Evolutionary conservation across 2,113 vertebrate genomes (phyloP).

Genomic region (Eptesicus fuscus): DNA sequence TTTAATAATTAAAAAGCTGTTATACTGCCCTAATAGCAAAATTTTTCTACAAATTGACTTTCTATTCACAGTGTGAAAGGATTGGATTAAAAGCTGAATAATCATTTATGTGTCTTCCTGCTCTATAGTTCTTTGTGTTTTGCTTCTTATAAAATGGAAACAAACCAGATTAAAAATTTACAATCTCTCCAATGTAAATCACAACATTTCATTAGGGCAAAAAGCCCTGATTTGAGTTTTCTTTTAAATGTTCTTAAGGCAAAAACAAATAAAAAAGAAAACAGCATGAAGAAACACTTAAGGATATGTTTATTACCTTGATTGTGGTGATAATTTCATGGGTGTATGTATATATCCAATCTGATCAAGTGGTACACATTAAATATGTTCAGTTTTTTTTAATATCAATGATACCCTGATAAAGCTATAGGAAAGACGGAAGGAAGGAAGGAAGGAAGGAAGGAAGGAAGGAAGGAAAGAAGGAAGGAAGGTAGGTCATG

Average conservation of each 20-base stretch:
- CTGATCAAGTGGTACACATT: neutral
- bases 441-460: neutral
- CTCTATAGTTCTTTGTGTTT: neutral
- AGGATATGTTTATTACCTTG: neutral
- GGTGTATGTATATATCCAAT: neutral
- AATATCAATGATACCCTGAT: neutral
- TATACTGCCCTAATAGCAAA: slow-evolving; percentile 46
- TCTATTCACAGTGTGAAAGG: neutral
- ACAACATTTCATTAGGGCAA: neutral
- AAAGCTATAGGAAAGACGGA: neutral
- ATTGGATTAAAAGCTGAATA: neutral
- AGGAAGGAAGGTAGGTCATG: neutral
- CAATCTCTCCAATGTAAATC: neutral
- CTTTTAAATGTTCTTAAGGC: neutral
- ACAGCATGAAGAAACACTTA: neutral
- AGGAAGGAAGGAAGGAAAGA: no score
- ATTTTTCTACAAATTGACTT: slow-evolving; percentile 50
- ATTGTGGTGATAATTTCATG: neutral
- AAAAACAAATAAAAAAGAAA: neutral
- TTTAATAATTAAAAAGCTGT: slow-evolving; percentile 52
- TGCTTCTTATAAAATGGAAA: neutral
- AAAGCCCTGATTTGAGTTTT: neutral
- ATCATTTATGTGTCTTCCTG: neutral
- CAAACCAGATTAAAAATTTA: slow-evolving; percentile 25
- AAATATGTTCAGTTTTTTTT: neutral